Percentiles rank a stretch among this genome's conserved stretches.
These are phyloP conservation scores for Leptatherina wallacei DNA, from an alignment of 2,797 vertebrate species.

Conservation along the genomic window DNA sequence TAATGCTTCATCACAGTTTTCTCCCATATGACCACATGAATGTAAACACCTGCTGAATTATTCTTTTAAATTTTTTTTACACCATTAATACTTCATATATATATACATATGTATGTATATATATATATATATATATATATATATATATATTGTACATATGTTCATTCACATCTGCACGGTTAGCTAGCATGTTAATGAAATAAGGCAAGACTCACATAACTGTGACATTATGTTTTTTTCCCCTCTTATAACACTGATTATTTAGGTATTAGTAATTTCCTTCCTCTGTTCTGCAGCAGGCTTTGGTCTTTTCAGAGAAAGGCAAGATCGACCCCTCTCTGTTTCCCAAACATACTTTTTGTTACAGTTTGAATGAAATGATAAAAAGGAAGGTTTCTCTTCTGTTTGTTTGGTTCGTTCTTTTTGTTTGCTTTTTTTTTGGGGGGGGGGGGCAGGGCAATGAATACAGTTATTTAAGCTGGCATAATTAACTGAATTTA, in stretches of 20 bases:
- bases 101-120: conserved; percentile 78
- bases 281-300: conserved; percentile 87
- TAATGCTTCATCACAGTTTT: conserved; percentile 87
- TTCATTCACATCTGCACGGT: conserved; percentile 91
- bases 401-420: background rate
- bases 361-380: conserved; percentile 68
- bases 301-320: conserved; percentile 89
- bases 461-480: conserved; percentile 62
- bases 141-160: conserved; percentile 80
- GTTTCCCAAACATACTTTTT: conserved; percentile 67
- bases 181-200: conserved; percentile 90
- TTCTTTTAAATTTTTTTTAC: conserved; percentile 87
- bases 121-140: conserved; percentile 50
- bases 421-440: conserved; percentile 13
- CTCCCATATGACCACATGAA: conserved; percentile 92
- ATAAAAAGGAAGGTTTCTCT: conserved; percentile 31
- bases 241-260: conserved; percentile 90
- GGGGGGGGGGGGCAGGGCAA: conserved; percentile 28
- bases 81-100: conserved; percentile 89
- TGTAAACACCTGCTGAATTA: conserved; percentile 95
- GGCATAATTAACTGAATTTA: conserved; percentile 64
- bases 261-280: conserved; percentile 75
- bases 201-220: conserved; percentile 94
- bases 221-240: conserved; percentile 84
- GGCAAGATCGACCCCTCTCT: conserved; percentile 76